Base-by-base conservation (phyloP, 2,888 invertebrate species). In the Amblyjoppa fuscipennis region DNA sequence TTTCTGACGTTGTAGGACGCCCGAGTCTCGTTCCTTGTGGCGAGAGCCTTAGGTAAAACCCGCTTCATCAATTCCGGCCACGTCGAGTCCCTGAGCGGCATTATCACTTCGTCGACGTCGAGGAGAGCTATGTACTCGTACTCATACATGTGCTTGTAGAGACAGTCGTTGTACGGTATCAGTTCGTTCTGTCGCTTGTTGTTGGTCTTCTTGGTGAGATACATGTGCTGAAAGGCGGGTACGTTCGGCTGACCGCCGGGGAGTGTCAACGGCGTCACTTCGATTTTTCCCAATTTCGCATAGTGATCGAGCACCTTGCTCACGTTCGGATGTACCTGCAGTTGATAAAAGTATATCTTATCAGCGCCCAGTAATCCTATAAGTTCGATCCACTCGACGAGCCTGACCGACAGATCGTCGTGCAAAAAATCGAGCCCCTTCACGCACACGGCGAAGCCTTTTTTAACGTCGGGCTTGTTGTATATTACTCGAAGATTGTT, bases 91-190 rank as follows among this genome's bases (percentile, higher is more conserved):
- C 96, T 96, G 89, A 97, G 95, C 7, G 99, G 99, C 96, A 99
- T 98, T 90, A 99, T 98, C 80, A 98, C 97, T 94, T 99, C 99
- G 94, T 99, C 99, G 88, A 98, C 97, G 94, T 99, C 99, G 76
- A 99, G 95, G 83, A 99, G 95, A n/a, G 98, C 98, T 78, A 98
- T 97, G 94, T 98, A 98, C 87, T 97, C 96, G 94, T 98, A 99
- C 88, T 97, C 96, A 94, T 98, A 98, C 95, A 99, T 96, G 93
- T 99, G 97, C 93, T 98, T 97, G 95, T 99, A 99, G 78, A 99
- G 95, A 92, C 99, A 99, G 94, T 99, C 99, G 94, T 99, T 99
- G 95, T 99, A 99, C 13, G 99, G 98, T 90, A 99, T 98, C 84
- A 99, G 95, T 94, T 99, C 99, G 95, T 98, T 98, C 94, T 98